Evolutionary conservation across 2,113 vertebrate species (phyloP).

Genomic region (human (Homo sapiens)): DNA sequence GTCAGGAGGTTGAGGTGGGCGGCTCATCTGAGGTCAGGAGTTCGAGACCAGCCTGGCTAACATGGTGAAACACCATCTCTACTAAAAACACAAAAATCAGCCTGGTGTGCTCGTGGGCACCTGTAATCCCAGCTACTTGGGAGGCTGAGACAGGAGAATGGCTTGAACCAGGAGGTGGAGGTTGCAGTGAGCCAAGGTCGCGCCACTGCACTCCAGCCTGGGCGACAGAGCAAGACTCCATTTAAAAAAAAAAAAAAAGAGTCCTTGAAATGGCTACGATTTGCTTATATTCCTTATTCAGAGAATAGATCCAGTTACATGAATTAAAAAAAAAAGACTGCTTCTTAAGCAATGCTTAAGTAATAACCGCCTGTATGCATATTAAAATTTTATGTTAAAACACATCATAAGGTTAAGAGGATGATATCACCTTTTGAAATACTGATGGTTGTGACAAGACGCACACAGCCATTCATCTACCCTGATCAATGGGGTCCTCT

Average conservation of each 20-base stretch:
- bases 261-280: background rate
- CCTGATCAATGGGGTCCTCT: fast-evolving
- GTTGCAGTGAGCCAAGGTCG: no score
- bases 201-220: no score
- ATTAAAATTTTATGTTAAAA: background rate
- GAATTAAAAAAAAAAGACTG: background rate
- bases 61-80: background rate
- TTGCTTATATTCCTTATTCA: background rate
- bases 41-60: background rate
- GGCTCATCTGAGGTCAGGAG: background rate
- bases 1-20: background rate
- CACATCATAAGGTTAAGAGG: fast-evolving
- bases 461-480: fast-evolving
- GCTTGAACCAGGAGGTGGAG: no score
- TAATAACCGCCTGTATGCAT: fast-evolving
- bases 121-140: no score
- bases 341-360: background rate
- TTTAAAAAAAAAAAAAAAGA: background rate
- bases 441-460: fast-evolving
- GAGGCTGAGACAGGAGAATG: no score
- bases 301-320: background rate
- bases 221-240: background rate
- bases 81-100: background rate
- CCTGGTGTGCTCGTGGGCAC: no score
- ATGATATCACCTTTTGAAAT: background rate